Evolutionary conservation across 1,140 invertebrate genomes (phyloP), one percentile per base, ranked within the genome.

Genomic region (Ooceraea biroi): DNA sequence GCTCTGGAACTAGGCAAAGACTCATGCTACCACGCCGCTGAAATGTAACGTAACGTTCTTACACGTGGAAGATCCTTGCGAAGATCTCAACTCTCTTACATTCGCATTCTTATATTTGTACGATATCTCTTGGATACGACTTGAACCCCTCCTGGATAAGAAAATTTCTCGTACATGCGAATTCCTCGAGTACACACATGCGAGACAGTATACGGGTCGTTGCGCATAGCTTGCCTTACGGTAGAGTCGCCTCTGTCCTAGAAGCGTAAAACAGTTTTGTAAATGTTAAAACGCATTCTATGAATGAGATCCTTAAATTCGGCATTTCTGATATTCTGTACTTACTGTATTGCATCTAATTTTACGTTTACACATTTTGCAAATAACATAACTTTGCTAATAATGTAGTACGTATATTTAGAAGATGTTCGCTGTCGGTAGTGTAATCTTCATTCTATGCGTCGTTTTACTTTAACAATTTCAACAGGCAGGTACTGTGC

Each of bases 251-350:
- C 76, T 78, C 50, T 46, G 50, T 65, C 41, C 58, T 57, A 30
- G 30, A 69, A 69, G 36, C 25, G 76, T 58, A 71, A 80, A 55
- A 36, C 73, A 60, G 17, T 80, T 80, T 80, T 80, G 76, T 80
- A 80, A 80, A 69, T 80, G 76, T 80, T 80, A 80, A 80, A 80
- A 80, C 76, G 76, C 76, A 80, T 80, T 46, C 52, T 41, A n/a
- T 19, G 7, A 25, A 22, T 19, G 27, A 65, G 65, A 66, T 66
- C 50, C 50, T 71, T 22, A 44, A 69, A 58, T 71, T 27, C 69
- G 60, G 65, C 74, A 46, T 76, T 41, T 77, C 74, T 14, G 61
- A 74, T 74, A 77, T 66, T 77, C 73, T 30, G 61, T 52, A 66
- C 27, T 52, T 66, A 41, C 57, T 44, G 41, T 60, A 44, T 61